These are phyloP conservation scores for Pelagia noctiluca DNA, from an alignment of 30 jellyfish, hydroid and myxozoan species.

Conservation along the genomic window DNA sequence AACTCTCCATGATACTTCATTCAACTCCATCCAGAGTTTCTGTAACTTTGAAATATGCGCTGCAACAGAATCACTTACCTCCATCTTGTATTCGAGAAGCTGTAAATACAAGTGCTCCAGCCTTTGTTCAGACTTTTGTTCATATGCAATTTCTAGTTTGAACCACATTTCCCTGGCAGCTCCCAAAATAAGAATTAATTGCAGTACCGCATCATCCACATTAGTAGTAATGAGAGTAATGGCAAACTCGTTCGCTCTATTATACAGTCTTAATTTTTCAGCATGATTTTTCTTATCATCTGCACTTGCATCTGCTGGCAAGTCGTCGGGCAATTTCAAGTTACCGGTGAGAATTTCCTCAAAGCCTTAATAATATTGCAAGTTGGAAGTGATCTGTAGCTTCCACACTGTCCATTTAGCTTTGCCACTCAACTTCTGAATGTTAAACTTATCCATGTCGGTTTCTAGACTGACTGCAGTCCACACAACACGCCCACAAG, in stretches of 20 bases:
- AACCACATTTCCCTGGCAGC: constrained; percentile 68
- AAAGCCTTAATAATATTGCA: constrained; percentile 46
- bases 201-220: constrained; percentile 42
- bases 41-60: constrained; percentile 44
- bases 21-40: constrained; percentile 62
- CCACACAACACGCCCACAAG: not conserved
- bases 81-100: constrained; percentile 55
- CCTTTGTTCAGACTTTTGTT: constrained; percentile 52
- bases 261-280: constrained; percentile 44
- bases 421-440: constrained; percentile 45
- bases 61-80: constrained; percentile 59
- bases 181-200: constrained; percentile 36
- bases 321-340: constrained; percentile 33
- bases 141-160: constrained; percentile 62
- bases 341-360: constrained; percentile 52
- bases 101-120: constrained; percentile 63
- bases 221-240: constrained; percentile 47
- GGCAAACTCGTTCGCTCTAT: constrained; percentile 52
- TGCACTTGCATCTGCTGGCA: constrained; percentile 53
- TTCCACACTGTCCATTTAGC: constrained; percentile 57
- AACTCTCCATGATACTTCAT: constrained; percentile 61
- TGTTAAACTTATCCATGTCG: constrained; percentile 50
- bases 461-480: not conserved
- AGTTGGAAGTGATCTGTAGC: constrained; percentile 40
- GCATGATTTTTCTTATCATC: constrained; percentile 16